These are phyloP conservation scores for Brachionus angularis DNA, from an alignment of 1,140 invertebrate genomes.

Conservation along the genomic window DNA sequence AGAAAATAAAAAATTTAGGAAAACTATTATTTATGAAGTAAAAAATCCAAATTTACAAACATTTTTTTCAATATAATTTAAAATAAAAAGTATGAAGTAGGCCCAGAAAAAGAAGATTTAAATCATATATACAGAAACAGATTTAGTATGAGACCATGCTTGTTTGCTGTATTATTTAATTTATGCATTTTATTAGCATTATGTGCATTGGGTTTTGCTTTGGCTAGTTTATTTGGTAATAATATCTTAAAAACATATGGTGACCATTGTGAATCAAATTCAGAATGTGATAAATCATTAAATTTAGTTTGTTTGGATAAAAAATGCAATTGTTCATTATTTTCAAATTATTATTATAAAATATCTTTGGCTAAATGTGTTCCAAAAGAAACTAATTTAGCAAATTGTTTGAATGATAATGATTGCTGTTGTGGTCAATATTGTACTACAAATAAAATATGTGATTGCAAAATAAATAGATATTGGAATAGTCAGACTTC, in stretches of 20 bases:
- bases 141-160: too few species aligned
- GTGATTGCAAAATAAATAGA: background rate
- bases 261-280: background rate
- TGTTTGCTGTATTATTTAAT: too few species aligned
- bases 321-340: conserved; percentile 2
- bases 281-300: background rate
- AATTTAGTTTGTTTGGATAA: conserved; percentile 1
- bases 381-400: conserved; percentile 1
- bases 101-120: too few species aligned
- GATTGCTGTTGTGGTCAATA: conserved; percentile 24
- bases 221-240: too few species aligned
- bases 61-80: too few species aligned
- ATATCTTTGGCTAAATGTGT: background rate
- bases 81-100: too few species aligned
- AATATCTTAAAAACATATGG: background rate
- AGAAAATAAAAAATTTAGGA: too few species aligned
- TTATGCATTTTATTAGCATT: too few species aligned
- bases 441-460: background rate
- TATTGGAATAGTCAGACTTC: background rate
- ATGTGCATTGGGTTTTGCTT: too few species aligned
- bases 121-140: too few species aligned
- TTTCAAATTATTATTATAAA: background rate
- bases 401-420: background rate
- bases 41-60: too few species aligned
- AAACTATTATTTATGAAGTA: too few species aligned